Conservation (phyloP, 2,888 invertebrate species). For the Oxycera nigricornis region DNA sequence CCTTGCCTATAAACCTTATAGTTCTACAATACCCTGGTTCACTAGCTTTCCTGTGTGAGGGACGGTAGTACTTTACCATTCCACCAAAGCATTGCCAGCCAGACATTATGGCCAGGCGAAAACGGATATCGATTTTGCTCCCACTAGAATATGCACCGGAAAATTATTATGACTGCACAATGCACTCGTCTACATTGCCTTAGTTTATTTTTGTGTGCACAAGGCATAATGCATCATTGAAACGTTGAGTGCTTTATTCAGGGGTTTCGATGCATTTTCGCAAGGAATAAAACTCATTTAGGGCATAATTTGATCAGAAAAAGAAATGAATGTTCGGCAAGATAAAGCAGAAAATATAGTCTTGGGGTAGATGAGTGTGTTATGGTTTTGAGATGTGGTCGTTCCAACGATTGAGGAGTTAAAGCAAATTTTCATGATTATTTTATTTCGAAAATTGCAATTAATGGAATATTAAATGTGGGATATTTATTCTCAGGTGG, state of each 20-base stretch:
- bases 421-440: too few species aligned
- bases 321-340: background rate
- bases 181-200: background rate
- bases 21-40: too few species aligned
- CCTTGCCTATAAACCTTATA: background rate
- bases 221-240: background rate
- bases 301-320: background rate
- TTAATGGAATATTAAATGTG: too few species aligned
- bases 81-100: background rate
- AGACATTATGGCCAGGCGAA: background rate
- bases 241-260: background rate
- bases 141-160: constrained; percentile 17
- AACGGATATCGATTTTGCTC: background rate
- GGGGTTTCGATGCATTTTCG: background rate
- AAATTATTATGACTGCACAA: constrained; percentile 2
- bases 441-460: too few species aligned
- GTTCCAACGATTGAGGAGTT: too few species aligned
- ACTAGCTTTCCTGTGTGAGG: background rate
- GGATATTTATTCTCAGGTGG: too few species aligned
- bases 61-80: background rate
- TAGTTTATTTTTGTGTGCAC: background rate
- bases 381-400: too few species aligned
- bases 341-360: too few species aligned
- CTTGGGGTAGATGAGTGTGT: too few species aligned
- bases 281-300: background rate